Evolutionary conservation across 37 sponge, comb jelly and placozoan genomes (phyloP).

Genomic region (Halichondria panicea): DNA sequence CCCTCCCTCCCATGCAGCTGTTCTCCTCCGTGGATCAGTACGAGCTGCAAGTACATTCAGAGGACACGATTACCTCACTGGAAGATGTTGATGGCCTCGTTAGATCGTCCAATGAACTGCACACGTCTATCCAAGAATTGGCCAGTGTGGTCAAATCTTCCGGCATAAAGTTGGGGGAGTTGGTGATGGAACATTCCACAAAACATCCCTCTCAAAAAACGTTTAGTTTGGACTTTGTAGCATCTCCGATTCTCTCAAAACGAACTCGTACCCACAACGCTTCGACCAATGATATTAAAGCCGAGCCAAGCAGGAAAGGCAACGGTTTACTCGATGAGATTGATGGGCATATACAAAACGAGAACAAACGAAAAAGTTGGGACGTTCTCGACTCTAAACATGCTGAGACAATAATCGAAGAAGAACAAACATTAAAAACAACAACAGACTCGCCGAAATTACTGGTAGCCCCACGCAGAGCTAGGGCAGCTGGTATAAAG

Average conservation of each 20-base stretch:
- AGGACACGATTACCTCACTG: constrained; percentile 5
- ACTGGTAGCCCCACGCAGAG: not conserved
- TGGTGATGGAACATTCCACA: not conserved
- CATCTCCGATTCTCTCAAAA: not conserved
- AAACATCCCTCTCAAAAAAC: not conserved
- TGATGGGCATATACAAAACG: not conserved
- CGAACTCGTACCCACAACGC: not conserved
- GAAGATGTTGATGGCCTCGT: constrained; percentile 9
- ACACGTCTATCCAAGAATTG: constrained; percentile 22
- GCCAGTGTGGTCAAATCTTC: constrained; percentile 19
- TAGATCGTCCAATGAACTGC: constrained; percentile 7
- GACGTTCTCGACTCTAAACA: not conserved
- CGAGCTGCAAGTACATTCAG: constrained; percentile 25
- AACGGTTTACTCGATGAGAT: too few species aligned
- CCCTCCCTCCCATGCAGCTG: constrained; percentile 18
- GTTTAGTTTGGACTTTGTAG: not conserved
- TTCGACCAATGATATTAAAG: not conserved
- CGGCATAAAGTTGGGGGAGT: constrained; percentile 27
- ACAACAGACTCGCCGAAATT: not conserved
- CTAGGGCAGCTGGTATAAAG: not conserved
- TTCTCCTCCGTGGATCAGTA: constrained; percentile 30
- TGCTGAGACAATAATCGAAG: not conserved
- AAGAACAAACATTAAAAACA: not conserved
- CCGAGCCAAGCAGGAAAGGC: not conserved
- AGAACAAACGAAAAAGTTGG: constrained; percentile 6